These are phyloP conservation scores for Ips typographus DNA, from an alignment of 1,140 invertebrate species.

Conservation along the genomic window DNA sequence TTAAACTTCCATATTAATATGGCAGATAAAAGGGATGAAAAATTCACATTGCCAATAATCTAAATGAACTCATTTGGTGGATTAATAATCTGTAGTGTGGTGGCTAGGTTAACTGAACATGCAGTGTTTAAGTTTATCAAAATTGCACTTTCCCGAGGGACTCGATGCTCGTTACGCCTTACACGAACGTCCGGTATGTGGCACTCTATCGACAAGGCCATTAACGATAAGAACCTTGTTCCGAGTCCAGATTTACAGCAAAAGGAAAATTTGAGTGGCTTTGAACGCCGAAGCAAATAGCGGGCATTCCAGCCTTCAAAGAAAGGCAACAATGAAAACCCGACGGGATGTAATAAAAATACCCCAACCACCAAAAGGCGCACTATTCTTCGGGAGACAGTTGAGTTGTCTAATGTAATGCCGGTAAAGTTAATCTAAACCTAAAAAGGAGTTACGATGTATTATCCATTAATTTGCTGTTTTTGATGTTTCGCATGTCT, in stretches of 20 bases:
- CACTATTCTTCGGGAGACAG: too few species aligned
- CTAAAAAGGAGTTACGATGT: not conserved
- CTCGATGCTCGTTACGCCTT: constrained; percentile 4
- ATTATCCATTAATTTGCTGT: constrained; percentile 4
- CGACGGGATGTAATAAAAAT: constrained; percentile 3
- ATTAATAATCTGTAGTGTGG: too few species aligned
- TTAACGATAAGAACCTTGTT: constrained; percentile 15
- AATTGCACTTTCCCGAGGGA: constrained; percentile 21
- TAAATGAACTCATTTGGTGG: too few species aligned
- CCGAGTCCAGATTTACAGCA: constrained; percentile 6
- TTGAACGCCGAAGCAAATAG: not conserved
- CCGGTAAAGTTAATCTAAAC: constrained; percentile 1
- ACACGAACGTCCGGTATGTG: constrained; percentile 13
- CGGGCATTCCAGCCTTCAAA: too few species aligned
- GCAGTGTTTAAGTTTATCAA: constrained; percentile 14
- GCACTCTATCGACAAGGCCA: constrained; percentile 17
- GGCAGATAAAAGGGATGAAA: too few species aligned
- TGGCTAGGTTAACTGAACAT: constrained; percentile 10
- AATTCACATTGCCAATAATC: too few species aligned
- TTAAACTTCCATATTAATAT: too few species aligned
- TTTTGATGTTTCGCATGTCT: not conserved
- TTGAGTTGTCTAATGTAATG: constrained; percentile 10
- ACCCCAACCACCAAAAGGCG: too few species aligned
- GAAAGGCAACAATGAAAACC: not conserved
- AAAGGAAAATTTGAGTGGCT: too few species aligned